A percentile compares a stretch with the other conserved stretches of the same genome.
phyloP scores from a whole-genome alignment of 2,888 invertebrate species.

The Azorinus chamasolen region DNA sequence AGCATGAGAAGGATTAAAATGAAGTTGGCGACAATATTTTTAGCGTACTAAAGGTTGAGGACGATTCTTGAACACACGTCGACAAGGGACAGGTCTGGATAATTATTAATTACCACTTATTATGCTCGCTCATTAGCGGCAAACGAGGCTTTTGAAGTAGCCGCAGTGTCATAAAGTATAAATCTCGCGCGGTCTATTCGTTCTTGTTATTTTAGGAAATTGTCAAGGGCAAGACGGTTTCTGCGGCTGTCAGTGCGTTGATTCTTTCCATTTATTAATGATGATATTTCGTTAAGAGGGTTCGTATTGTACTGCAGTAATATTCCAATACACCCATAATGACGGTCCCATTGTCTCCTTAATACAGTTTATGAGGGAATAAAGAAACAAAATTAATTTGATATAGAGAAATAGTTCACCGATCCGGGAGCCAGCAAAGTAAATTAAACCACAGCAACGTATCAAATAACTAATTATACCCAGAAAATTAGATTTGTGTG shows the following conservation, averaged over 20 bases:
- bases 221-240: slow-evolving; percentile 27
- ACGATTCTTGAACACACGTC: too few relatives aligned
- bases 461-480: slow-evolving; percentile 67
- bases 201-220: slow-evolving; percentile 34
- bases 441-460: slow-evolving; percentile 54
- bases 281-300: slow-evolving; percentile 44
- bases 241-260: slow-evolving; percentile 26
- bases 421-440: slow-evolving; percentile 28
- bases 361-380: slow-evolving; percentile 63
- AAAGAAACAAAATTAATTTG: slow-evolving; percentile 66
- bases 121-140: slow-evolving; percentile 33
- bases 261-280: slow-evolving; percentile 52
- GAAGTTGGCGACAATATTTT: too few relatives aligned
- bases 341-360: slow-evolving; percentile 11
- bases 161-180: slow-evolving; percentile 32
- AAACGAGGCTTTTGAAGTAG: slow-evolving; percentile 24
- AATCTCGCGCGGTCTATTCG: slow-evolving; percentile 20
- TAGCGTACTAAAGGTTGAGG: too few relatives aligned
- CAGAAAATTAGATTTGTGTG: slow-evolving; percentile 64
- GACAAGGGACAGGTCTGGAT: too few relatives aligned
- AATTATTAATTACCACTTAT: slow-evolving; percentile 42
- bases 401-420: slow-evolving; percentile 37
- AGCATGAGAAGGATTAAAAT: too few relatives aligned
- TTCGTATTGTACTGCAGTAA: neutral
- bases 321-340: slow-evolving; percentile 4